These are phyloP conservation scores for Athalia cordata DNA, from an alignment of 2,888 invertebrate genomes.

Conservation along the genomic window DNA sequence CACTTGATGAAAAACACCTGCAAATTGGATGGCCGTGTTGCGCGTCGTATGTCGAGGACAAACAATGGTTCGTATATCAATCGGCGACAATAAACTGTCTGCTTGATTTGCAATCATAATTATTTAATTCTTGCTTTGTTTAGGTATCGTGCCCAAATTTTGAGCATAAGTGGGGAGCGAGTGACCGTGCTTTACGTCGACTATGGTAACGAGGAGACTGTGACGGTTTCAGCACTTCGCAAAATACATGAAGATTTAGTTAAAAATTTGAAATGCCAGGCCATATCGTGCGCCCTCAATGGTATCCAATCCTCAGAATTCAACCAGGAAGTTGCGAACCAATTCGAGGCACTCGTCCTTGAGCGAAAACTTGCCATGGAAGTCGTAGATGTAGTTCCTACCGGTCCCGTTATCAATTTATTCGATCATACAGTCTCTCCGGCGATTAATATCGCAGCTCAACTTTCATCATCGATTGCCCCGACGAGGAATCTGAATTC, in stretches of 20 bases:
- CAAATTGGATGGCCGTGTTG: slow-evolving; percentile 82
- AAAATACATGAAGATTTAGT: slow-evolving; percentile 80
- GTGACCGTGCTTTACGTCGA: slow-evolving; percentile 91
- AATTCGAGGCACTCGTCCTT: slow-evolving; percentile 82
- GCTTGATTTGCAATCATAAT: background rate
- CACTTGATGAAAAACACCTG: slow-evolving; percentile 70
- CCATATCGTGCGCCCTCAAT: slow-evolving; percentile 85
- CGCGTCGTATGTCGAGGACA: slow-evolving; percentile 87
- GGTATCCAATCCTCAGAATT: slow-evolving; percentile 77
- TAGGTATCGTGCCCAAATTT: slow-evolving; percentile 87
- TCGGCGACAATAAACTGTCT: no score
- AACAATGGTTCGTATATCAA: slow-evolving; percentile 79
- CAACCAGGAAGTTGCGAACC: slow-evolving; percentile 76
- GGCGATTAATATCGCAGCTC: slow-evolving; percentile 58
- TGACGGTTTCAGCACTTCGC: slow-evolving; percentile 78
- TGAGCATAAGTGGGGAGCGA: slow-evolving; percentile 77
- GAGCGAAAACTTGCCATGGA: slow-evolving; percentile 79
- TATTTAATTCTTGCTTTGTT: slow-evolving; percentile 7
- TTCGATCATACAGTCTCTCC: slow-evolving; percentile 75
- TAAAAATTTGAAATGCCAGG: slow-evolving; percentile 81
- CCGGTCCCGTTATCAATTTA: slow-evolving; percentile 78
- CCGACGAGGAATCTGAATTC: background rate
- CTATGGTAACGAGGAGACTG: slow-evolving; percentile 94
- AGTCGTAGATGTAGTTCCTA: slow-evolving; percentile 76
- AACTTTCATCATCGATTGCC: slow-evolving; percentile 18